A percentile compares a stretch with the other conserved stretches of the same genome.
Evolutionary conservation across 2,888 invertebrate genomes (phyloP).

Genomic region (Dyspetes luteomarginatus): DNA sequence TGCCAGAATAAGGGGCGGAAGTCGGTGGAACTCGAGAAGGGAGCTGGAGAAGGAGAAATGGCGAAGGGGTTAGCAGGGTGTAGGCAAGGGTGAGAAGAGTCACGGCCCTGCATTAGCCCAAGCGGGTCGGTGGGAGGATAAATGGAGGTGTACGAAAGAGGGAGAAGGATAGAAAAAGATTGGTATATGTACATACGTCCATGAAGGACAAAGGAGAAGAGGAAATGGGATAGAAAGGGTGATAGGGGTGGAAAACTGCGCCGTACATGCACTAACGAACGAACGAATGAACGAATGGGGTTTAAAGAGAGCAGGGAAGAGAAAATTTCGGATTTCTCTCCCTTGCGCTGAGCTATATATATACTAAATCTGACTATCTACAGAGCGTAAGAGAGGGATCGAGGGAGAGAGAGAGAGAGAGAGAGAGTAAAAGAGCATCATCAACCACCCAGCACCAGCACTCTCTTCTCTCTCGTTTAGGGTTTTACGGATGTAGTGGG

Average conservation of each 20-base stretch:
- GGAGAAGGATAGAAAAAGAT: slow-evolving; percentile 60
- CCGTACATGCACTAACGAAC: slow-evolving; percentile 58
- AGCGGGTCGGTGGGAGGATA: slow-evolving; percentile 28
- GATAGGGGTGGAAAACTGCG: slow-evolving; percentile 64
- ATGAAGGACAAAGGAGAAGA: slow-evolving; percentile 48
- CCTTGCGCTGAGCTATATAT: slow-evolving; percentile 33
- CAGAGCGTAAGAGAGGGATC: background rate
- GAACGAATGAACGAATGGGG: slow-evolving; percentile 77
- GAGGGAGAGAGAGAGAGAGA: slow-evolving; percentile 32
- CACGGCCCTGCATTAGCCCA: slow-evolving; percentile 38
- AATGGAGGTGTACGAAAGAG: slow-evolving; percentile 47
- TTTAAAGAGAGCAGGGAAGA: slow-evolving; percentile 82
- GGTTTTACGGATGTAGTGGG: slow-evolving; percentile 71
- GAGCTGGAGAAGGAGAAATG: slow-evolving; percentile 44
- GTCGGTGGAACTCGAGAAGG: slow-evolving; percentile 54
- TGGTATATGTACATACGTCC: slow-evolving; percentile 36
- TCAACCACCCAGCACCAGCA: slow-evolving; percentile 1
- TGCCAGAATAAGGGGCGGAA: slow-evolving; percentile 65
- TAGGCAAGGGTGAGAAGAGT: slow-evolving; percentile 51
- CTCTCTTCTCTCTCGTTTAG: slow-evolving; percentile 51
- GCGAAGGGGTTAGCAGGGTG: slow-evolving; percentile 39
- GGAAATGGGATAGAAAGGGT: slow-evolving; percentile 36
- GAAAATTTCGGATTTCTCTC: slow-evolving; percentile 80
- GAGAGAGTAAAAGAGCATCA: slow-evolving; percentile 54
- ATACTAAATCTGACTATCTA: slow-evolving; percentile 48